Conservation (phyloP, 2,888 invertebrate genomes). For the Chloroclystis v-ata region DNA sequence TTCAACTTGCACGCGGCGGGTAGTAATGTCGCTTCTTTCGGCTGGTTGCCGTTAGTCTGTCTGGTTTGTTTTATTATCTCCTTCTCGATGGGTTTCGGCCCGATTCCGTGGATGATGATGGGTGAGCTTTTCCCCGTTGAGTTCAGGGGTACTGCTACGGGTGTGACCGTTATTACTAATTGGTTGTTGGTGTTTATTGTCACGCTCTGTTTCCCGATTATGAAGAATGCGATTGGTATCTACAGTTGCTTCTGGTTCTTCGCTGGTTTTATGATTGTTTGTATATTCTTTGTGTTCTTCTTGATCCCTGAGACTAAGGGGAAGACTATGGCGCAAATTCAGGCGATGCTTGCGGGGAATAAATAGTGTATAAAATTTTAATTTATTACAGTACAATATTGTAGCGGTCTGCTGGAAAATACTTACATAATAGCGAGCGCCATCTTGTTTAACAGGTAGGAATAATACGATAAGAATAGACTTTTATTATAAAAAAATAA, state of each 20-base stretch:
- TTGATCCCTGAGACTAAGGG: slow-evolving; percentile 91
- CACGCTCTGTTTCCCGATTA: slow-evolving; percentile 81
- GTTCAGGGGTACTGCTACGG: slow-evolving; percentile 84
- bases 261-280: slow-evolving; percentile 80
- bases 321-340: slow-evolving; percentile 86
- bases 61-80: slow-evolving; percentile 82
- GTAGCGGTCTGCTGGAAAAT: no score
- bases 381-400: not conserved
- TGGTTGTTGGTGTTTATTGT: slow-evolving; percentile 87
- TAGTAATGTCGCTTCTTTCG: slow-evolving; percentile 74
- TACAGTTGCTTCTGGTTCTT: slow-evolving; percentile 88
- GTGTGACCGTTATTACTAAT: slow-evolving; percentile 85
- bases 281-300: slow-evolving; percentile 82
- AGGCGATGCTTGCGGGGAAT: slow-evolving; percentile 78
- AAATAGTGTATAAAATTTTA: slow-evolving; percentile 12
- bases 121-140: slow-evolving; percentile 86
- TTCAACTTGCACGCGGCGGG: slow-evolving; percentile 80
- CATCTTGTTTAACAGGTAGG: no score
- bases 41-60: slow-evolving; percentile 83
- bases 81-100: slow-evolving; percentile 86
- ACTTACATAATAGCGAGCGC: no score
- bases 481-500: no score
- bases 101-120: slow-evolving; percentile 90
- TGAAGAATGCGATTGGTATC: slow-evolving; percentile 78
- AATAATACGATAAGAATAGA: no score